These are phyloP conservation scores for western clawed frog (Xenopus tropicalis) DNA, from an alignment of 2,113 vertebrate genomes.

Conservation along the genomic window DNA sequence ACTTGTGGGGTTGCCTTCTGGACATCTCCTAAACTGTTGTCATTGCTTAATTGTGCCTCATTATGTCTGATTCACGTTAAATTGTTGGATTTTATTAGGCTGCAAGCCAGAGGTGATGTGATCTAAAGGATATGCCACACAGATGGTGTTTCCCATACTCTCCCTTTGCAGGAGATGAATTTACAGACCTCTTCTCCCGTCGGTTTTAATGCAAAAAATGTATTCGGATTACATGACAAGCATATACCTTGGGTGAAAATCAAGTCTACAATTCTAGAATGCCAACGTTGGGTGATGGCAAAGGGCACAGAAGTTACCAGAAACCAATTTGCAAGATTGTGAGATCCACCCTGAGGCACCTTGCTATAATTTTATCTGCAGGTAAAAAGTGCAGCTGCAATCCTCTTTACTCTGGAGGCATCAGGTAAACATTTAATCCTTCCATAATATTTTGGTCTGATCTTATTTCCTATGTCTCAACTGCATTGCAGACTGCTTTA, in stretches of 20 bases:
- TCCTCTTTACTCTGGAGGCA: constrained; percentile 56
- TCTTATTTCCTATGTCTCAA: constrained; percentile 50
- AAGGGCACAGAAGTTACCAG: constrained; percentile 55
- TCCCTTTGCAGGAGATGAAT: constrained; percentile 27
- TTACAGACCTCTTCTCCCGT: constrained; percentile 16
- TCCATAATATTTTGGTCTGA: constrained; percentile 50
- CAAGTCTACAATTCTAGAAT: constrained; percentile 47
- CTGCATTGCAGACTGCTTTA: constrained; percentile 56
- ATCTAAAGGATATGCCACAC: constrained; percentile 28
- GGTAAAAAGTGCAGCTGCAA: constrained; percentile 56
- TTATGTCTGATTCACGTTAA: constrained; percentile 2
- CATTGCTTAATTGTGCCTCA: background rate
- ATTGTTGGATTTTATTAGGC: constrained; percentile 15
- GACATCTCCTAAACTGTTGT: constrained; percentile 15
- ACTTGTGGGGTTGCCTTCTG: background rate
- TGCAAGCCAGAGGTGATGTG: constrained; percentile 17
- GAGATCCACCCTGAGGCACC: constrained; percentile 54
- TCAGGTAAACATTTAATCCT: constrained; percentile 57
- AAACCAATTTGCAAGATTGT: constrained; percentile 47
- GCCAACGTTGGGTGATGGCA: constrained; percentile 56
- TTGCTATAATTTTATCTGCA: constrained; percentile 55
- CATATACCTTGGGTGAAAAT: constrained; percentile 13
- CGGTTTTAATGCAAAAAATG: constrained; percentile 51
- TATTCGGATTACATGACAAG: constrained; percentile 51
- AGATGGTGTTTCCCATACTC: background rate